Evolutionary conservation across 2,113 vertebrate species (phyloP).

Genomic region (Hiodon tergisus): DNA sequence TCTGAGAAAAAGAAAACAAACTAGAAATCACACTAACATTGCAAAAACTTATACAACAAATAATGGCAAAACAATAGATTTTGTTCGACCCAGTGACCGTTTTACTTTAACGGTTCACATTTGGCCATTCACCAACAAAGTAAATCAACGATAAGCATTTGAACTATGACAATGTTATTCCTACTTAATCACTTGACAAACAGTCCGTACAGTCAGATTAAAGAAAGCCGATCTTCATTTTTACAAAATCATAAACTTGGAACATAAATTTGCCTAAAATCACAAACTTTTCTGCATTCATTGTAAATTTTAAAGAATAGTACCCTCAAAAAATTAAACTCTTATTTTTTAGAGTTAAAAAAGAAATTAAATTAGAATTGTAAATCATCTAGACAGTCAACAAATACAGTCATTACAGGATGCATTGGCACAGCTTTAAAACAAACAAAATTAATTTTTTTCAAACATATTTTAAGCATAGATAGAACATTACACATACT

Average conservation of each 20-base stretch:
- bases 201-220: conserved; percentile 11
- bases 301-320: too few species aligned
- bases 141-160: background rate
- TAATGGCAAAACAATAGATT: conserved; percentile 10
- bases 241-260: background rate
- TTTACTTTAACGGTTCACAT: conserved; percentile 5
- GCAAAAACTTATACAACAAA: conserved; percentile 1
- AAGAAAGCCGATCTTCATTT: background rate
- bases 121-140: conserved; percentile 10
- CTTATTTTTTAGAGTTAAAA: too few species aligned
- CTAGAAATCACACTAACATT: background rate
- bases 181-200: conserved; percentile 8
- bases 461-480: background rate
- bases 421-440: conserved; percentile 6
- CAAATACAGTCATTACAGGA: background rate
- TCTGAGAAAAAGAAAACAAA: too few species aligned
- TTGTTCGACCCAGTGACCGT: background rate
- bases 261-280: too few species aligned
- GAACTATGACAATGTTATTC: conserved; percentile 6
- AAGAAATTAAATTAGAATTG: too few species aligned
- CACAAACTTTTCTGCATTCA: too few species aligned
- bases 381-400: too few species aligned
- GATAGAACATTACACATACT: background rate
- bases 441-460: background rate
- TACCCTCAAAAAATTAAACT: too few species aligned